Conservation (phyloP, 2,113 vertebrate species). For the Geothlypis trichas region DNA sequence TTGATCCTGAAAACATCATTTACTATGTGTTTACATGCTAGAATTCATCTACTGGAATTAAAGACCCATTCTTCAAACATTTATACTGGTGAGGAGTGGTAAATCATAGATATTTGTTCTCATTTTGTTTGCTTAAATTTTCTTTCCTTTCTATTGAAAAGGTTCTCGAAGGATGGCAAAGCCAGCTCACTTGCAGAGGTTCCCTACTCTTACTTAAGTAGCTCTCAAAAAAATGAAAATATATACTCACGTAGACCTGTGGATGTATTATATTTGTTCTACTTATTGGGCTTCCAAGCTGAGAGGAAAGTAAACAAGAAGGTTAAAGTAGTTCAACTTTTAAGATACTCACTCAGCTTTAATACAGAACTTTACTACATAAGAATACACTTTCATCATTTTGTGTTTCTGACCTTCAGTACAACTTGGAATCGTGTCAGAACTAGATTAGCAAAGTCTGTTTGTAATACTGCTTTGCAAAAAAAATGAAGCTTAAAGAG, state of each 20-base stretch:
- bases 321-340: not conserved
- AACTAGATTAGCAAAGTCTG: not conserved
- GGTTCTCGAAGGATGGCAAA: not conserved
- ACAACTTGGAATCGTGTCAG: not conserved
- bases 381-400: not conserved
- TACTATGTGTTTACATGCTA: not conserved
- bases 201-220: not conserved
- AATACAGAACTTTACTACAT: not conserved
- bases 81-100: not conserved
- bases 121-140: not conserved
- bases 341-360: not conserved
- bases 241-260: slow-evolving; percentile 93
- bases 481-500: not conserved
- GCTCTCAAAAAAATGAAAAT: not conserved
- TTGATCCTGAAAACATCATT: not conserved
- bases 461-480: not conserved
- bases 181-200: not conserved
- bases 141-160: not conserved
- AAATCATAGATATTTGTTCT: not conserved
- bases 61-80: not conserved
- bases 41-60: not conserved
- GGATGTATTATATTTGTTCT: slow-evolving; percentile 98
- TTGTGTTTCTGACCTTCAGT: not conserved
- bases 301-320: not conserved
- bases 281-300: slow-evolving; percentile 96